Percentiles rank a stretch among this genome's conserved stretches.
Evolutionary conservation across 2,113 vertebrate species (phyloP).

Genomic region (Myxocyprinus asiaticus): DNA sequence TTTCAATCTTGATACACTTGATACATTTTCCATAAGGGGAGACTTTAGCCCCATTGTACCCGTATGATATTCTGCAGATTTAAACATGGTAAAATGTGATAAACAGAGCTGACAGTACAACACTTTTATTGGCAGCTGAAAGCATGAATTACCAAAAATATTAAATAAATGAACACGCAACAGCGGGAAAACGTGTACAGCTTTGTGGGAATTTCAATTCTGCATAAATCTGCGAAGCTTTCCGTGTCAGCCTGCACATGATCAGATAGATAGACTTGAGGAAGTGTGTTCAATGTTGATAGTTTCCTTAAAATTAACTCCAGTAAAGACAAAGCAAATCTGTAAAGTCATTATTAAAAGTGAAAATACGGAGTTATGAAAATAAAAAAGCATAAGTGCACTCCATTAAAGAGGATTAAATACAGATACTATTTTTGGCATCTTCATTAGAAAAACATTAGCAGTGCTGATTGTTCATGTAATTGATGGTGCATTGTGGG

Average conservation of each 20-base stretch:
- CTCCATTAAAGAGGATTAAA: slow-evolving; percentile 35
- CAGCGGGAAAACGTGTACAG: too few species aligned
- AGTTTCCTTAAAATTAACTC: slow-evolving; percentile 24
- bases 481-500: slow-evolving; percentile 49
- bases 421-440: slow-evolving; percentile 29
- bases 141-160: not conserved
- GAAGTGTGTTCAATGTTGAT: not conserved
- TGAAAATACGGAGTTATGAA: not conserved
- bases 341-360: slow-evolving; percentile 37
- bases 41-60: too few species aligned
- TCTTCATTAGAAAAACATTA: slow-evolving; percentile 58
- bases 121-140: not conserved
- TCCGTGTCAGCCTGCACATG: not conserved
- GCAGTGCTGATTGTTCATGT: slow-evolving; percentile 49
- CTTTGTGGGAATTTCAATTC: not conserved
- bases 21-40: too few species aligned
- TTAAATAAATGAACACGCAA: not conserved
- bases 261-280: too few species aligned
- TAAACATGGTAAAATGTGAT: too few species aligned
- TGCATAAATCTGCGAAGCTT: not conserved
- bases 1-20: too few species aligned
- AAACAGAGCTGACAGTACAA: not conserved
- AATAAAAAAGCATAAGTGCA: slow-evolving; percentile 14
- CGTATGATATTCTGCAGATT: too few species aligned
- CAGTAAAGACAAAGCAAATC: slow-evolving; percentile 21